These are phyloP conservation scores for Siderastrea siderea DNA, from an alignment of 92 coral and sea anemone species.

Conservation along the genomic window DNA sequence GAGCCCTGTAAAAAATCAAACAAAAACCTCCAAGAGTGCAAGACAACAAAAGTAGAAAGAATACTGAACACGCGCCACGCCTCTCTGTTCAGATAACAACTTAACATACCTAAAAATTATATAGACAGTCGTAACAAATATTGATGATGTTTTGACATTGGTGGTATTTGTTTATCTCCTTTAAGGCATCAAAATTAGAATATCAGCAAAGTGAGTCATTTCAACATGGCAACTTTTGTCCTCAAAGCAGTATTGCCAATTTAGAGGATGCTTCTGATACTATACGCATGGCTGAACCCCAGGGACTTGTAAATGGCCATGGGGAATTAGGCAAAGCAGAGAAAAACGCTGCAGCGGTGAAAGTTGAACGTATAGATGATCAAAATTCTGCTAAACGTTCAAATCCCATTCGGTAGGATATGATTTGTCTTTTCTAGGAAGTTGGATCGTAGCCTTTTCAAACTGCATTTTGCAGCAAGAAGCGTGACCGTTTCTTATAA, in stretches of 20 bases:
- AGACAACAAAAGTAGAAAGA: too few relatives aligned
- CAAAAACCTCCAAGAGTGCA: too few relatives aligned
- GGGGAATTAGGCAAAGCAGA: neutral
- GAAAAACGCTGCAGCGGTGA: neutral
- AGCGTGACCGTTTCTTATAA: too few relatives aligned
- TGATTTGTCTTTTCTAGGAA: neutral
- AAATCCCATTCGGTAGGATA: neutral
- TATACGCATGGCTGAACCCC: neutral
- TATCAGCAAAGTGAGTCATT: slow-evolving; percentile 30
- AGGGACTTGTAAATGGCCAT: neutral
- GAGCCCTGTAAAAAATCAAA: too few relatives aligned
- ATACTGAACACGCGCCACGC: too few relatives aligned
- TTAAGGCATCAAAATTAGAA: slow-evolving; percentile 13
- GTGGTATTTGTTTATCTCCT: neutral
- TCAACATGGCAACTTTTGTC: slow-evolving; percentile 1
- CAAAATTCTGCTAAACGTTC: neutral
- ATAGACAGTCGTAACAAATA: too few relatives aligned
- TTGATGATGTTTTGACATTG: too few relatives aligned
- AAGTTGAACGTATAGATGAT: neutral
- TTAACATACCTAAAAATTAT: too few relatives aligned
- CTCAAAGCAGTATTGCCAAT: neutral
- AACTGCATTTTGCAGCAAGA: too few relatives aligned
- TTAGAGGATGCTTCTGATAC: neutral
- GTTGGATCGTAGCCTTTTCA: too few relatives aligned
- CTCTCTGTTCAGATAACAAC: too few relatives aligned